Evolutionary conservation across 64 coral and sea anemone species (phyloP), one percentile per base, ranked within the genome.

Genomic region (Pocillopora verrucosa): DNA sequence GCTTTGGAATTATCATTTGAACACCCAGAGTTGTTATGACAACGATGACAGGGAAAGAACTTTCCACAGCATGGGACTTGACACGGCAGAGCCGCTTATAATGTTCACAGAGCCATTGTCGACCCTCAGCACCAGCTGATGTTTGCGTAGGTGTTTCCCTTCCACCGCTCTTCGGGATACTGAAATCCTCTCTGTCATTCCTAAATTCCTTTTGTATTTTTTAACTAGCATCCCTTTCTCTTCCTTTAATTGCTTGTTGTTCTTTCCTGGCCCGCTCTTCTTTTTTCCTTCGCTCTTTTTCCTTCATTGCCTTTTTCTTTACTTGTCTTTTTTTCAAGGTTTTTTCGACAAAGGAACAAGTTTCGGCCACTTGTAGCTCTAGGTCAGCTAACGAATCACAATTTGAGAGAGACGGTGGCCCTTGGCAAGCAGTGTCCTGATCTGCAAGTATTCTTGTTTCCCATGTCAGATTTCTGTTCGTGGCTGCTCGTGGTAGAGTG

Each of bases 31-130:
- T 69, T 74, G 68, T 94, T 94, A 38, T 94, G 93, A n/a, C 93
- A 94, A 16, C 88, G 93, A 91, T 94, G 93, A 59, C 93, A 94
- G 3, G 74, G 69, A 62, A 72, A 94, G 82, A 94, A 94, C 14
- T 72, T 30, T 7, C 72, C 22, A 58, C 93, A 94, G 65, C 93
- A 94, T 38, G 80, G 88, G 61, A 94, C 67, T 70, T 70, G 20
- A 70, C 67, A 17, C 78, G 68, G 79, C 92, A 89, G 0, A 82
- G 34, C 22, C 67, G n/a, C 67, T 70, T 19, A 70, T 70, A 70
- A 70, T 70, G 67, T 70, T 70, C 67, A 70, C 67, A 70, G 11
- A 70, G 20, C 61, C 87, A 76, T 2, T 45, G 80, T 13, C 36
- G 64, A 10, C 36, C 17, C 36, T 36, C 62, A 22, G 34, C 11